Evolutionary conservation across 1,140 invertebrate genomes (phyloP).

Genomic region (Zaprionus ornatus): DNA sequence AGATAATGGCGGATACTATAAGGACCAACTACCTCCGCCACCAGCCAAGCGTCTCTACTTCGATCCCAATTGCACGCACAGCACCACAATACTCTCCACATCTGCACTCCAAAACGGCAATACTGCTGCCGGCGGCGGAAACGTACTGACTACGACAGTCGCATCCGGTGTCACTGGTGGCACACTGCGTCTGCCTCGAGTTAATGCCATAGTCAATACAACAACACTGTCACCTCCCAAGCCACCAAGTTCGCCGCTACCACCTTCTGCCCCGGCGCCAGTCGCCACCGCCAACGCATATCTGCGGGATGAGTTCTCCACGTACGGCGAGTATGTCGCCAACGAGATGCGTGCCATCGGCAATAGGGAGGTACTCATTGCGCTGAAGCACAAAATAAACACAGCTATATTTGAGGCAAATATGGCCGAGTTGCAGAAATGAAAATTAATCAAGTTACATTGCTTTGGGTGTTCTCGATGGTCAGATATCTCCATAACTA

Average conservation of each 20-base stretch:
- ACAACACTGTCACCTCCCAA: slow-evolving; percentile 44
- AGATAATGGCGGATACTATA: slow-evolving; percentile 59
- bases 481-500: neutral
- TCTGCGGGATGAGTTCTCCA: slow-evolving; percentile 70
- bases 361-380: slow-evolving; percentile 72
- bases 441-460: slow-evolving; percentile 19
- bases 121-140: slow-evolving; percentile 13
- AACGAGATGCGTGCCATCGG: slow-evolving; percentile 79
- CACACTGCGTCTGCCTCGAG: slow-evolving; percentile 52
- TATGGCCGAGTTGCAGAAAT: slow-evolving; percentile 80
- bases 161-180: slow-evolving; percentile 16
- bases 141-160: slow-evolving; percentile 23
- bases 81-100: slow-evolving; percentile 57
- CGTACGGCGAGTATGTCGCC: slow-evolving; percentile 79
- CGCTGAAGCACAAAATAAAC: slow-evolving; percentile 82
- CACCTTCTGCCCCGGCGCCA: slow-evolving; percentile 7
- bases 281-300: neutral
- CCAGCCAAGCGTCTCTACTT: slow-evolving; percentile 68
- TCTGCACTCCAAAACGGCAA: slow-evolving; percentile 43
- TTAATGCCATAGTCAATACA: slow-evolving; percentile 45
- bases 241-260: slow-evolving; percentile 44
- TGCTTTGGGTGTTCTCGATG: neutral
- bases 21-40: slow-evolving; percentile 53
- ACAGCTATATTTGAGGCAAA: slow-evolving; percentile 82
- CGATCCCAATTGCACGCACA: slow-evolving; percentile 45